phyloP scores from a whole-genome alignment of 2,797 vertebrate genomes.

The Chromobotia macracanthus region DNA sequence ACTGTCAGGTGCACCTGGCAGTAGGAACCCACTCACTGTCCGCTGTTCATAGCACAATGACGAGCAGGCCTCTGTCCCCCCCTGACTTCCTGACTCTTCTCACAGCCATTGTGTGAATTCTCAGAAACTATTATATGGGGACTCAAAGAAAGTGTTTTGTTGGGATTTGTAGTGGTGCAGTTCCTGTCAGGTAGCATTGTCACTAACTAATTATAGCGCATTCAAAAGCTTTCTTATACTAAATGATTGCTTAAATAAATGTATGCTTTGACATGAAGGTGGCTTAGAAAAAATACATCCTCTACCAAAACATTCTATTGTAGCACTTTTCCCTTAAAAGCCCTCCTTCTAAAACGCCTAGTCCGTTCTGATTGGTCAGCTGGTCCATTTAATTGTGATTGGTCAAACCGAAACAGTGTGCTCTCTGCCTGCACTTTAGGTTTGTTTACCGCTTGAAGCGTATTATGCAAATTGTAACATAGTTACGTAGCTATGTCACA shows the following conservation, averaged over 20 bases:
- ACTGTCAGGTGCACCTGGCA: conserved; percentile 58
- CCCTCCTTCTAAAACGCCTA: no score
- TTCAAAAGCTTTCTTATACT: neutral
- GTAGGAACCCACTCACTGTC: conserved; percentile 31
- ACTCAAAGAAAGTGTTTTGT: neutral
- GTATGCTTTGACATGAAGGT: no score
- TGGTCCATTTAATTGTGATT: no score
- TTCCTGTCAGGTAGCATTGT: neutral
- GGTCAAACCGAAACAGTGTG: no score
- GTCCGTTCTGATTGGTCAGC: no score
- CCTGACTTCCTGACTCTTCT: conserved; percentile 30
- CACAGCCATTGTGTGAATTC: conserved; percentile 35
- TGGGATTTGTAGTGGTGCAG: neutral
- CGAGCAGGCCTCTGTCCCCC: conserved; percentile 36
- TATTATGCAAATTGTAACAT: no score
- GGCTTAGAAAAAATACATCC: no score
- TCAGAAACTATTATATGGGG: neutral
- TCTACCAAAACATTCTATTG: no score
- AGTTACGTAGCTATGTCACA: no score
- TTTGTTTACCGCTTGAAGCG: no score
- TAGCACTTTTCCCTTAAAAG: no score
- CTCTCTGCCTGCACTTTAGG: no score
- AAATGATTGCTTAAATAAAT: neutral
- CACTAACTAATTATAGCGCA: neutral
- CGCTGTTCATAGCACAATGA: conserved; percentile 16